Conservation (phyloP, 2,888 invertebrate species). For the Amblyjoppa fuscipennis region DNA sequence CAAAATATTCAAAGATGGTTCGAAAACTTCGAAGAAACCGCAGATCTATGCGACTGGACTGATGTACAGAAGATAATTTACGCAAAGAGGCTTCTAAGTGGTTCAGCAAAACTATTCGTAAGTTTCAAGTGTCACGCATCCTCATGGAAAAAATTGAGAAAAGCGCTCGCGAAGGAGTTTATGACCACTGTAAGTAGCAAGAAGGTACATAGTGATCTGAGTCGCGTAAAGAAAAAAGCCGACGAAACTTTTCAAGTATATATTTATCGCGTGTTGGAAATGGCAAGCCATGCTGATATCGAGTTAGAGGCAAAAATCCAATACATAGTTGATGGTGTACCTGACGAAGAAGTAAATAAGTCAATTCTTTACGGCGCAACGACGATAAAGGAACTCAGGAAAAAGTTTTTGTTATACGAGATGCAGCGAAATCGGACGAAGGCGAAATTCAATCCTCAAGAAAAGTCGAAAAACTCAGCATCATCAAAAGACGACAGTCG, state of each 20-base stretch:
- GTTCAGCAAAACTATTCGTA: conserved; percentile 48
- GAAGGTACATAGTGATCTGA: conserved; percentile 44
- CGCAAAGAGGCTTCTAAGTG: conserved; percentile 40
- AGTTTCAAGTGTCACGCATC: conserved; percentile 42
- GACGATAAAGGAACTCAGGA: conserved; percentile 41
- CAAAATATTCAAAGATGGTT: conserved; percentile 50
- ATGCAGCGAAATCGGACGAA: conserved; percentile 6
- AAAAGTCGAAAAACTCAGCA: background rate
- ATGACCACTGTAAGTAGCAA: conserved; percentile 53
- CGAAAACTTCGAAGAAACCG: conserved; percentile 47
- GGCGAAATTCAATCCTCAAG: background rate
- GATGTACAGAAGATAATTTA: conserved; percentile 49
- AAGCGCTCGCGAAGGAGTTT: conserved; percentile 60
- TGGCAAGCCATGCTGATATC: conserved; percentile 63
- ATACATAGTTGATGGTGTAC: conserved; percentile 61
- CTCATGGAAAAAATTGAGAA: conserved; percentile 61
- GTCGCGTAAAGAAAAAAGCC: conserved; percentile 38
- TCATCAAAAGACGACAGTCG: background rate
- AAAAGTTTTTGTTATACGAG: conserved; percentile 24
- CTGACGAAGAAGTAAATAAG: conserved; percentile 39
- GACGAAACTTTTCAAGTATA: conserved; percentile 60
- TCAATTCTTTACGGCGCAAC: conserved; percentile 20
- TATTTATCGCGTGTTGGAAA: conserved; percentile 63
- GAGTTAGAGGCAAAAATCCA: conserved; percentile 55
- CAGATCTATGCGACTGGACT: conserved; percentile 54